Evolutionary conservation across 2,113 vertebrate species (phyloP).

Genomic region (Cepphus grylle): DNA sequence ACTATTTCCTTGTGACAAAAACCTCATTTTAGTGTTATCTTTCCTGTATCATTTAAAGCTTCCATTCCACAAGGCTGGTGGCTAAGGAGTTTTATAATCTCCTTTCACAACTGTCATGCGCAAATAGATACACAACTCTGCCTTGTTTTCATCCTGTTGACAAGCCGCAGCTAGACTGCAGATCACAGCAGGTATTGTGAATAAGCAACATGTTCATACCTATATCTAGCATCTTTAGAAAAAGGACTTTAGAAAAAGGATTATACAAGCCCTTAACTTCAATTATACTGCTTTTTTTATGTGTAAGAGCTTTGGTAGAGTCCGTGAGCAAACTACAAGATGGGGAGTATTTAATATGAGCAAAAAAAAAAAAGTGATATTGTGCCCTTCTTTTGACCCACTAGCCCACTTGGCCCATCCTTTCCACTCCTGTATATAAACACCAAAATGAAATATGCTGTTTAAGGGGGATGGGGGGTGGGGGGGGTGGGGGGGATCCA

Average conservation of each 20-base stretch:
- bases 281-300: neutral
- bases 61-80: neutral
- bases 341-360: neutral
- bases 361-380: neutral
- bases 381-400: neutral
- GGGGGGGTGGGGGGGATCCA: no score
- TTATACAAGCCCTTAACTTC: conserved; percentile 20
- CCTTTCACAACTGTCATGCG: neutral
- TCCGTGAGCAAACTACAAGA: neutral
- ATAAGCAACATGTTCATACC: neutral
- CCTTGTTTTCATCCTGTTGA: neutral
- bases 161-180: neutral
- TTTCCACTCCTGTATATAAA: neutral
- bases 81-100: neutral
- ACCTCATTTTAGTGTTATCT: neutral
- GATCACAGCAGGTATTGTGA: conserved; percentile 33
- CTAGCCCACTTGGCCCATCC: neutral
- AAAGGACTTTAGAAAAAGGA: conserved; percentile 14
- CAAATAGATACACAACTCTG: neutral
- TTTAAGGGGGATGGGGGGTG: neutral
- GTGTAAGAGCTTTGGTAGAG: neutral
- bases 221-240: neutral
- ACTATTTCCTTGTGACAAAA: neutral
- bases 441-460: neutral
- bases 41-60: neutral